Conservation (phyloP, 2,113 vertebrate genomes). For the Oryzias woworae region DNA sequence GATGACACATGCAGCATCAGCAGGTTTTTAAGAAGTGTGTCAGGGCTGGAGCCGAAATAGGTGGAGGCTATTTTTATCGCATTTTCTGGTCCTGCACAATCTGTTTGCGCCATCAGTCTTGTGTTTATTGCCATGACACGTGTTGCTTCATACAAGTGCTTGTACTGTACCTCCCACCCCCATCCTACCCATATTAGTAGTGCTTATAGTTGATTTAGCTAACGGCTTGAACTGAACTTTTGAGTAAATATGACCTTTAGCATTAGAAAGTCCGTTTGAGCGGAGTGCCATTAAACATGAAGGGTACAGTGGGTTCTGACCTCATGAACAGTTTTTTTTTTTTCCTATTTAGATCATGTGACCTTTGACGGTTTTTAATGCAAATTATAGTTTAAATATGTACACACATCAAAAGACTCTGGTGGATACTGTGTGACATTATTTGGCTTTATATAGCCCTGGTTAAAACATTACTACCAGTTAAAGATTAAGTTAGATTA, state of each 20-base stretch:
- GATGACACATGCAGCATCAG: neutral
- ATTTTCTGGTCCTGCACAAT: neutral
- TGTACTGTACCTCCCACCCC: slow-evolving; percentile 3
- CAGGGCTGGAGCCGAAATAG: neutral
- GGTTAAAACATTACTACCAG: too few species aligned
- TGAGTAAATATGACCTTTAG: slow-evolving; percentile 44
- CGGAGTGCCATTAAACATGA: slow-evolving; percentile 1
- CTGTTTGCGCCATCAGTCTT: neutral
- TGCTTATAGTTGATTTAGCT: slow-evolving; percentile 1
- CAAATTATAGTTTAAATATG: too few species aligned
- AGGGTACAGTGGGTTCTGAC: neutral
- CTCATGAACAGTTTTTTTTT: too few species aligned
- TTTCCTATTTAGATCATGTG: too few species aligned
- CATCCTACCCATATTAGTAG: slow-evolving; percentile 20
- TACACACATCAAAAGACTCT: too few species aligned
- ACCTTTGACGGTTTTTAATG: too few species aligned
- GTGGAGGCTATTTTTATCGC: neutral
- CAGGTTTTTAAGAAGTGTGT: neutral
- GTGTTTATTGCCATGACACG: neutral
- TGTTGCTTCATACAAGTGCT: neutral
- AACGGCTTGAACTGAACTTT: slow-evolving; percentile 19
- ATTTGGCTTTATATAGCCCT: too few species aligned
- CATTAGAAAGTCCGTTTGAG: neutral
- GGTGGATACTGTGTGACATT: too few species aligned
- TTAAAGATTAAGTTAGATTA: too few species aligned